These are phyloP conservation scores for Pollenia griseotomentosa DNA, from an alignment of 2,888 invertebrate species.

Conservation along the genomic window DNA sequence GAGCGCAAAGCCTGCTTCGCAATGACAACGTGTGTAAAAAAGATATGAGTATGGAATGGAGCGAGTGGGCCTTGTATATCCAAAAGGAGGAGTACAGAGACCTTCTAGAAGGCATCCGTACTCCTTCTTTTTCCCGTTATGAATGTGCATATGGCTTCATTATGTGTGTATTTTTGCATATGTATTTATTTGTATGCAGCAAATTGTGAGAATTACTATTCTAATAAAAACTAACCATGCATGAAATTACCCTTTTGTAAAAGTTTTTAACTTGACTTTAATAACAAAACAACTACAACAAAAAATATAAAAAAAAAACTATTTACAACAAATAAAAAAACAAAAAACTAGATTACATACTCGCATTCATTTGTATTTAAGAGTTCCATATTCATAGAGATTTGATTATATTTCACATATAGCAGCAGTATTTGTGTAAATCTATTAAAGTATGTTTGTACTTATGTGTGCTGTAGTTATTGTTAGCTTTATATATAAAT, in stretches of 20 bases:
- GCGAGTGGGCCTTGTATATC: too few species aligned
- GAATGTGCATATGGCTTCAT: background rate
- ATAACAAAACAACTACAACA: slow-evolving; percentile 47
- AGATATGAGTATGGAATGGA: too few species aligned
- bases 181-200: slow-evolving; percentile 61
- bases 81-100: too few species aligned
- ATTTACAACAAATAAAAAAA: background rate
- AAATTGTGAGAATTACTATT: slow-evolving; percentile 73
- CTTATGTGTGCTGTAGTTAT: background rate
- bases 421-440: background rate
- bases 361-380: background rate
- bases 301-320: background rate
- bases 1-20: too few species aligned
- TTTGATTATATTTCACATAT: slow-evolving; percentile 34
- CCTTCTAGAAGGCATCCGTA: too few species aligned
- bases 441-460: background rate
- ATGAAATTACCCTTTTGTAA: slow-evolving; percentile 73
- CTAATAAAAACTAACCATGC: slow-evolving; percentile 74
- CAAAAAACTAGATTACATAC: slow-evolving; percentile 7
- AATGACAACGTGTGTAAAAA: too few species aligned
- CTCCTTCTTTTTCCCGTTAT: too few species aligned
- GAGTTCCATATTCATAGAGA: slow-evolving; percentile 57
- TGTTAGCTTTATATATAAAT: slow-evolving; percentile 9
- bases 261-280: slow-evolving; percentile 72
- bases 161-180: slow-evolving; percentile 7